Evolutionary conservation across 1,140 invertebrate species (phyloP).

Genomic region (Antheraea mylitta): DNA sequence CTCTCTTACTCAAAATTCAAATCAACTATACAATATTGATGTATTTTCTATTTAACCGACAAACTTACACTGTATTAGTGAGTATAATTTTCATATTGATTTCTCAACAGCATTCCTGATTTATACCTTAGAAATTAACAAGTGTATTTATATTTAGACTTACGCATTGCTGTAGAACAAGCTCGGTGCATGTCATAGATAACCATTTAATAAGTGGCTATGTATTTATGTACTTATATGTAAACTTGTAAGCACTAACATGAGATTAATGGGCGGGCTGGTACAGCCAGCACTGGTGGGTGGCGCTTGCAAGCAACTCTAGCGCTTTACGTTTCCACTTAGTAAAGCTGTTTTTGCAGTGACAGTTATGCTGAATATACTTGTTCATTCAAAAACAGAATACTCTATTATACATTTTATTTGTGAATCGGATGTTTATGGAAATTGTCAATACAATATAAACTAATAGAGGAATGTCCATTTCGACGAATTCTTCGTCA

Average conservation of each 20-base stretch:
- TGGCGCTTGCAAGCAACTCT: too few relatives aligned
- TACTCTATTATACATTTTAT: too few relatives aligned
- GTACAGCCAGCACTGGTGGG: not conserved
- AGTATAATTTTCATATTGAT: constrained; percentile 3
- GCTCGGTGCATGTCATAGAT: not conserved
- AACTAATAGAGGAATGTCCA: not conserved
- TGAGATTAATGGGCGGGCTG: not conserved
- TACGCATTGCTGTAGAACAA: not conserved
- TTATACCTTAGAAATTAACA: constrained; percentile 4
- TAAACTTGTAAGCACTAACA: constrained; percentile 1
- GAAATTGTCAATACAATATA: too few relatives aligned
- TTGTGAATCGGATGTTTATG: too few relatives aligned
- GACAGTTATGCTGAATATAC: too few relatives aligned
- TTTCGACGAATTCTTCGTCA: constrained; percentile 15
- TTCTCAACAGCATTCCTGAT: constrained; percentile 1
- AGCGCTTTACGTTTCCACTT: too few relatives aligned
- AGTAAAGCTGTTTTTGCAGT: too few relatives aligned
- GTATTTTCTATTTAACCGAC: not conserved
- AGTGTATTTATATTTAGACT: constrained; percentile 4
- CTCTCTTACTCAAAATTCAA: too few relatives aligned
- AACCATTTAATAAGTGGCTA: not conserved
- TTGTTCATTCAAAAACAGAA: too few relatives aligned
- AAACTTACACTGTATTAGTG: not conserved
- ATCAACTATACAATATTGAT: not conserved
- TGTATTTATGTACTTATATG: not conserved